Conservation (phyloP, 2,888 invertebrate species). For the Troglohyphantes excavatus region DNA sequence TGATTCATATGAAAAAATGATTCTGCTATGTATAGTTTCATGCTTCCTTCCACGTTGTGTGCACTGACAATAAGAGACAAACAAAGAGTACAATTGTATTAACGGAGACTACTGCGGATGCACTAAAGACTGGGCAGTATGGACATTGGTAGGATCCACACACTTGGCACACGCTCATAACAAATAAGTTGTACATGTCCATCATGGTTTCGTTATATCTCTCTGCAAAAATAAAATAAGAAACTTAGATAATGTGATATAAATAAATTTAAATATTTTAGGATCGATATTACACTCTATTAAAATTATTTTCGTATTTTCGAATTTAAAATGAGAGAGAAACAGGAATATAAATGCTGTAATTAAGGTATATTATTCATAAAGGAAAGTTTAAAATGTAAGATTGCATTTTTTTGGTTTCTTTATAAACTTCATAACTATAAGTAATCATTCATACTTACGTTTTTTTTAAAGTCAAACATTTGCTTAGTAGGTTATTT, state of each 20-base stretch:
- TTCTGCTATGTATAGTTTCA: too few relatives aligned
- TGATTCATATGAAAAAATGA: too few relatives aligned
- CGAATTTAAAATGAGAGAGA: too few relatives aligned
- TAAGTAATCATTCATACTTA: too few relatives aligned
- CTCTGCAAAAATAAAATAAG: conserved; percentile 85
- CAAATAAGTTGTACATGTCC: conserved; percentile 92
- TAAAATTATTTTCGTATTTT: too few relatives aligned
- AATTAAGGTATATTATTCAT: too few relatives aligned
- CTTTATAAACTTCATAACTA: too few relatives aligned
- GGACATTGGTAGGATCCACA: conserved; percentile 97
- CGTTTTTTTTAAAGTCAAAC: too few relatives aligned
- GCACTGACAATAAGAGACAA: neutral
- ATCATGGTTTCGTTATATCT: conserved; percentile 96
- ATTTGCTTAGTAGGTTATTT: too few relatives aligned
- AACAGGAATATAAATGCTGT: neutral
- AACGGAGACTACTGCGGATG: neutral
- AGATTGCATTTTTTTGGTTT: too few relatives aligned
- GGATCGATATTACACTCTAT: too few relatives aligned
- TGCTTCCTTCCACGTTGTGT: neutral
- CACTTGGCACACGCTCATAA: conserved; percentile 95
- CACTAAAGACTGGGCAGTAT: conserved; percentile 87
- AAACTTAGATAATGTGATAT: neutral
- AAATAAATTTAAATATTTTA: neutral
- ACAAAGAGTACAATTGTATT: neutral
- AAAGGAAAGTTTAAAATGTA: too few relatives aligned